Percentiles rank a stretch among this genome's conserved stretches.
phyloP scores from a whole-genome alignment of 1,140 invertebrate genomes.

The Nylanderia fulva region DNA sequence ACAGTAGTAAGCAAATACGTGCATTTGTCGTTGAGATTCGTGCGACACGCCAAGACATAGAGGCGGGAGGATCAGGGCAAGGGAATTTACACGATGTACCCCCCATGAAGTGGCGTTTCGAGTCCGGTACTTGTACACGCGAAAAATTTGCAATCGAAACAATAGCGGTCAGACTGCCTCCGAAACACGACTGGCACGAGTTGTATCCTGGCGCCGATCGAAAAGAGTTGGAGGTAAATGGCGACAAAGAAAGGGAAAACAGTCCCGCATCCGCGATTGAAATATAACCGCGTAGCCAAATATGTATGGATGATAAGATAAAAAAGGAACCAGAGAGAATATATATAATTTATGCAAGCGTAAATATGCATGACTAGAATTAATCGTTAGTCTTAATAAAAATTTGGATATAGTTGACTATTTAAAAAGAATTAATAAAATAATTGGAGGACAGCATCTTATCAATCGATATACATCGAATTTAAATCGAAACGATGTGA shows the following conservation, averaged over 20 bases:
- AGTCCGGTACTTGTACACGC: conserved; percentile 76
- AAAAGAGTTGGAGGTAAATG: conserved; percentile 47
- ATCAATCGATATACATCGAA: conserved; percentile 42
- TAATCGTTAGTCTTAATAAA: neutral
- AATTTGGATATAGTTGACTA: too few relatives aligned
- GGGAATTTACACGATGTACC: conserved; percentile 70
- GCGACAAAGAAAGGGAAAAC: conserved; percentile 59
- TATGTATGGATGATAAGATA: conserved; percentile 62
- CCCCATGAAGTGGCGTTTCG: conserved; percentile 73
- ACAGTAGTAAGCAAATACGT: conserved; percentile 74
- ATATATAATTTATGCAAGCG: conserved; percentile 69
- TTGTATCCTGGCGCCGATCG: conserved; percentile 83
- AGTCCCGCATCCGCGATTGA: conserved; percentile 79
- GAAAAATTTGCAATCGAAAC: conserved; percentile 85
- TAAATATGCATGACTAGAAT: neutral
- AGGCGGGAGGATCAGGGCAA: neutral
- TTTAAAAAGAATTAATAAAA: too few relatives aligned
- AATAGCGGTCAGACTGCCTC: conserved; percentile 77
- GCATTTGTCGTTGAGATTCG: conserved; percentile 73
- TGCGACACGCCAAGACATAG: conserved; percentile 65
- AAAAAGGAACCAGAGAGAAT: neutral
- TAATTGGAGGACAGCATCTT: too few relatives aligned
- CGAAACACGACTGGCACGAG: conserved; percentile 82
- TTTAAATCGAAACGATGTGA: conserved; percentile 7
- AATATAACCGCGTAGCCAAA: conserved; percentile 82